Conservation (phyloP, 2,888 invertebrate genomes). For the Heliconius ismenius region DNA sequence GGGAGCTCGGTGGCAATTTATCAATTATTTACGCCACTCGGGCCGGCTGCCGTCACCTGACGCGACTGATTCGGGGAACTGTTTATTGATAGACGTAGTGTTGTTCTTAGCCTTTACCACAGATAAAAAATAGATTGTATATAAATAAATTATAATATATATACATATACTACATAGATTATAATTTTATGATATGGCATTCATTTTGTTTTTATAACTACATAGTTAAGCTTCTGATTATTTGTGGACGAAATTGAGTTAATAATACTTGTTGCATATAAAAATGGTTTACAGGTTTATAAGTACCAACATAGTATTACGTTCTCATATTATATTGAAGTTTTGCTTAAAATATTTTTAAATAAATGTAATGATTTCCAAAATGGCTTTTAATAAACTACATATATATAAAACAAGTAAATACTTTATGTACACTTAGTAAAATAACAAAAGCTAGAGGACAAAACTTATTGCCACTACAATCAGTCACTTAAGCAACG, state of each 20-base stretch:
- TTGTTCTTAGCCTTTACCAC: background rate
- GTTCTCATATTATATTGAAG: background rate
- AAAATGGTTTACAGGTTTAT: too few species aligned
- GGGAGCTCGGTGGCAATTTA: slow-evolving; percentile 78
- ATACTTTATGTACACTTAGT: background rate
- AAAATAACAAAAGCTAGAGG: slow-evolving; percentile 30
- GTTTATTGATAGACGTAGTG: slow-evolving; percentile 54
- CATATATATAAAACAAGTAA: background rate
- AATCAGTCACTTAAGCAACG: slow-evolving; percentile 65
- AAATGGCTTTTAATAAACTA: background rate
- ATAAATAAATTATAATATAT: slow-evolving; percentile 16
- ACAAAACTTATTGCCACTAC: slow-evolving; percentile 41
- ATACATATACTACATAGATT: background rate
- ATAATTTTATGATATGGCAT: too few species aligned
- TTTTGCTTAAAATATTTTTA: background rate
- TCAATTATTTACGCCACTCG: slow-evolving; percentile 82
- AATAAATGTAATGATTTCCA: background rate
- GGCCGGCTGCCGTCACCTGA: slow-evolving; percentile 57
- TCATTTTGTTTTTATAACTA: background rate
- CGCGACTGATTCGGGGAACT: slow-evolving; percentile 51
- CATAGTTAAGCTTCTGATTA: background rate
- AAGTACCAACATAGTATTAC: background rate
- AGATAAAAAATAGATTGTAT: background rate
- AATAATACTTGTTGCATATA: background rate
- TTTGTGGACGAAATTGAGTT: background rate